Evolutionary conservation across 2,113 vertebrate species (phyloP).

Genomic region (Syngnathus scovelli): DNA sequence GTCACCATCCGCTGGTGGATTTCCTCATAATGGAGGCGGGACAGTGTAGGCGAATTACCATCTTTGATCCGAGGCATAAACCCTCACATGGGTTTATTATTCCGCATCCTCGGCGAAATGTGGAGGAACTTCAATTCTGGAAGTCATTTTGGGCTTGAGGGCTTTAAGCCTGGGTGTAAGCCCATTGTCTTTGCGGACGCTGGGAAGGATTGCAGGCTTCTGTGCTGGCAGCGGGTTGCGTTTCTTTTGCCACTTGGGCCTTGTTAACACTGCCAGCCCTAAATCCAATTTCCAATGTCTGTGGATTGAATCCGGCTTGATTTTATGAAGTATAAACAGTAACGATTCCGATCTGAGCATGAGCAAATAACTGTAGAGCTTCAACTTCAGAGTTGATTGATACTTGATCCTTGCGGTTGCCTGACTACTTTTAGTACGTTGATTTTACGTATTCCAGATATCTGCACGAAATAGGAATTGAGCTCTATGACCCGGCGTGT

Average conservation of each 20-base stretch:
- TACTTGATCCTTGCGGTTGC: not conserved
- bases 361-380: conserved; percentile 42
- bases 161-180: conserved; percentile 62
- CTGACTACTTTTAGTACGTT: too few species aligned
- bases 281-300: not conserved
- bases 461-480: not conserved
- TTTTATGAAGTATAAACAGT: not conserved
- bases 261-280: conserved; percentile 21
- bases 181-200: conserved; percentile 67
- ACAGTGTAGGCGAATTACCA: conserved; percentile 64
- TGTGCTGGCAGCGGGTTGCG: conserved; percentile 54
- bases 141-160: conserved; percentile 70
- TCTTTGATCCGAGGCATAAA: conserved; percentile 66
- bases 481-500: not conserved
- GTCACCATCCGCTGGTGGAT: conserved; percentile 63
- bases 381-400: conserved; percentile 46
- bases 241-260: conserved; percentile 48
- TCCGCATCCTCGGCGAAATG: conserved; percentile 49
- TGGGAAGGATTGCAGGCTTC: conserved; percentile 65
- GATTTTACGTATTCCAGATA: not conserved
- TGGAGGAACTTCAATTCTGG: conserved; percentile 61
- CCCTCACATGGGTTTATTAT: conserved; percentile 66
- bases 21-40: conserved; percentile 54
- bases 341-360: not conserved
- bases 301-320: not conserved